Evolutionary conservation across 1,140 invertebrate genomes (phyloP).

Genomic region (Sesamia nonagrioides): DNA sequence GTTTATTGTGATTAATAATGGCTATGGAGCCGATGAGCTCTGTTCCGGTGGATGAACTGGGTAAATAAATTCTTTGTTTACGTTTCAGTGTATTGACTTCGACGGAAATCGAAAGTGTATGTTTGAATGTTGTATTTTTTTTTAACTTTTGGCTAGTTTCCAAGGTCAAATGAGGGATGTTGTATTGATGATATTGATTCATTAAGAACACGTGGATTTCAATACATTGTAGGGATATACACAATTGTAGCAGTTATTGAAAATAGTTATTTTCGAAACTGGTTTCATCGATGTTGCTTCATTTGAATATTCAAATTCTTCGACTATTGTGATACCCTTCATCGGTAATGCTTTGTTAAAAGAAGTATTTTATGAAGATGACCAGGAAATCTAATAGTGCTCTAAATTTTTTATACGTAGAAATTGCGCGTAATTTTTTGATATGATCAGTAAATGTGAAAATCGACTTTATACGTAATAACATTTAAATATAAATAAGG

Average conservation of each 20-base stretch:
- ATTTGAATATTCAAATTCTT: no score
- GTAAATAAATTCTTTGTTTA: conserved; percentile 54
- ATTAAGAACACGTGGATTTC: background rate
- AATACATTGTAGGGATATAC: no score
- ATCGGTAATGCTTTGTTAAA: no score
- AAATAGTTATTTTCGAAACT: background rate
- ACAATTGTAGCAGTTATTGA: background rate
- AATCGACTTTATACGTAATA: no score
- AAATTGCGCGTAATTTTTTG: no score
- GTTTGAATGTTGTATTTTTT: background rate
- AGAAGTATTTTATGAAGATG: no score
- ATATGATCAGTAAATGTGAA: no score
- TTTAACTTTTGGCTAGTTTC: background rate
- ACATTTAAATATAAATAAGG: no score
- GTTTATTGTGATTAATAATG: conserved; percentile 55
- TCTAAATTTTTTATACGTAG: no score
- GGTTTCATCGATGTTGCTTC: background rate
- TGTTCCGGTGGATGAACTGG: conserved; percentile 70
- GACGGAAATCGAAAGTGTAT: conserved; percentile 12
- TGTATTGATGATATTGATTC: background rate
- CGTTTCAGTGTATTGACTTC: conserved; percentile 17
- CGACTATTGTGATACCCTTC: no score
- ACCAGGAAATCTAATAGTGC: no score
- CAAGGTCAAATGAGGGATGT: background rate
- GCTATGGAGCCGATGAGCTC: conserved; percentile 63